A percentile compares a stretch with the other conserved stretches of the same genome.
Conservation (phyloP, 2,888 invertebrate genomes). For the Hoplodrina blanda region DNA sequence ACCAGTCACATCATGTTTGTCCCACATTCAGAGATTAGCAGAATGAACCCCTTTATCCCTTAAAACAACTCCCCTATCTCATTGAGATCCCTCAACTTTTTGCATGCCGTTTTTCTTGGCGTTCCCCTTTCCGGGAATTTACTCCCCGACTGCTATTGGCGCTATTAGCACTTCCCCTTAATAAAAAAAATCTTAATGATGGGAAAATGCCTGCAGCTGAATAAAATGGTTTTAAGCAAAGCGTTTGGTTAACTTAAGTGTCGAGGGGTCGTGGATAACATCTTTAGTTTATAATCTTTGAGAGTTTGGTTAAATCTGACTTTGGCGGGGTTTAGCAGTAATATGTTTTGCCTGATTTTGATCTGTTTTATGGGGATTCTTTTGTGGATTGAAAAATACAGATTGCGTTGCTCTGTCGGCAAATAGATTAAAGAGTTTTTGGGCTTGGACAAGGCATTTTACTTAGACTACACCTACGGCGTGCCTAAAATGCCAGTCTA, state of each 20-base stretch:
- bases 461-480: no score
- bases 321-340: neutral
- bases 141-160: conserved; percentile 40
- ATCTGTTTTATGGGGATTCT: neutral
- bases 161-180: conserved; percentile 55
- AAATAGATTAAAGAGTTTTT: neutral
- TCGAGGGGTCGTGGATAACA: conserved; percentile 14
- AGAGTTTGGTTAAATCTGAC: conserved; percentile 3
- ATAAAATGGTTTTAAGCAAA: conserved; percentile 44
- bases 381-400: neutral
- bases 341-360: neutral
- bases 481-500: no score
- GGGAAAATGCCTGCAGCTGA: conserved; percentile 50
- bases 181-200: conserved; percentile 54
- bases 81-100: conserved; percentile 44
- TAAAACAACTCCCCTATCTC: conserved; percentile 26
- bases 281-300: conserved; percentile 17
- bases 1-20: neutral
- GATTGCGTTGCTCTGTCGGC: neutral
- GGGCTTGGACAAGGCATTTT: no score
- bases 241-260: conserved; percentile 38
- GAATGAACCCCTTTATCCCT: conserved; percentile 34
- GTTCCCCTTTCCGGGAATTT: conserved; percentile 42
- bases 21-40: conserved; percentile 26
- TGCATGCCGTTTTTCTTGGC: conserved; percentile 42